A percentile compares a stretch with the other conserved stretches of the same genome.
phyloP scores from a whole-genome alignment of 2,888 invertebrate species.

The Aporophyla lueneburgensis region DNA sequence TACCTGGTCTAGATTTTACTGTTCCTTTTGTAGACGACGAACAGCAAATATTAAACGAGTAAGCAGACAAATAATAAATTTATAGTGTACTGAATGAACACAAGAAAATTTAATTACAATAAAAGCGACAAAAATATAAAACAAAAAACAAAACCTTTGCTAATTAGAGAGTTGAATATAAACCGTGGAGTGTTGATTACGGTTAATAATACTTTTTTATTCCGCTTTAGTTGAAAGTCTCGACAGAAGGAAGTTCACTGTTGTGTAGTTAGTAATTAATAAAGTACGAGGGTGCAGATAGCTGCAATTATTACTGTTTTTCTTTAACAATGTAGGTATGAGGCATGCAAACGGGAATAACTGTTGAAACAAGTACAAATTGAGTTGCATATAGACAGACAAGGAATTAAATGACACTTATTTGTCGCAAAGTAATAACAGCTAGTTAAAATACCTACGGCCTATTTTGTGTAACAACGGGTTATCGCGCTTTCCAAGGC shows the following conservation, averaged over 20 bases:
- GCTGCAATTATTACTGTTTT: slow-evolving; percentile 18
- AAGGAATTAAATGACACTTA: neutral
- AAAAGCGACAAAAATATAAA: neutral
- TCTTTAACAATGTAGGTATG: neutral
- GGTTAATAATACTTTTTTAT: slow-evolving; percentile 40
- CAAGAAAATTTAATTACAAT: neutral
- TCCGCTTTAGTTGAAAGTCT: slow-evolving; percentile 20
- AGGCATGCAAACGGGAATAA: neutral
- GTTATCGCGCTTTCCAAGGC: no score
- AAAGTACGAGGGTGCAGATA: slow-evolving; percentile 1
- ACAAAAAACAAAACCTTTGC: neutral
- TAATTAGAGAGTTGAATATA: slow-evolving; percentile 33
- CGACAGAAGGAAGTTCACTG: neutral
- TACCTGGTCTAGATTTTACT: neutral
- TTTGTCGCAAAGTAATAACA: no score
- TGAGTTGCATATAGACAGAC: neutral
- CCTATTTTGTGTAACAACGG: no score
- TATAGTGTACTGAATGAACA: neutral
- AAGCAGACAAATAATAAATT: neutral
- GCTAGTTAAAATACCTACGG: no score
- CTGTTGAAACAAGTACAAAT: neutral
- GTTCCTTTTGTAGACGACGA: neutral
- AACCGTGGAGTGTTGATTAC: slow-evolving; percentile 24
- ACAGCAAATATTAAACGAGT: neutral
- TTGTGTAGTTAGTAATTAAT: slow-evolving; percentile 47